Percentiles rank a stretch among this genome's conserved stretches.
Evolutionary conservation across 2,113 vertebrate species (phyloP).

Genomic region (Chaetorhynchus papuensis): DNA sequence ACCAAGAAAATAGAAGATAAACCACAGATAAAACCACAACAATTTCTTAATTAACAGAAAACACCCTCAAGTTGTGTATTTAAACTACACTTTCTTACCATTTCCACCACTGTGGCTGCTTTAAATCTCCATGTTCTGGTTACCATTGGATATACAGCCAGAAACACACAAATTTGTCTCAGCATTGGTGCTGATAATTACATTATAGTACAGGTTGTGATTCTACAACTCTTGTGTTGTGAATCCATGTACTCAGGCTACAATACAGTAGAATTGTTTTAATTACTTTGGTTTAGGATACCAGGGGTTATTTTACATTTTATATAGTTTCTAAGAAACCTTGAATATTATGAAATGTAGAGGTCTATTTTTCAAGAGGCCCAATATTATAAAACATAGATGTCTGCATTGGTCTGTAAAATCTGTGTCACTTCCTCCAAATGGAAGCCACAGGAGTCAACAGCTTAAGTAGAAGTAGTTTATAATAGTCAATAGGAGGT

Average conservation of each 20-base stretch:
- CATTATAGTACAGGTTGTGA: background rate
- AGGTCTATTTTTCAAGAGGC: background rate
- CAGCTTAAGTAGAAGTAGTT: background rate
- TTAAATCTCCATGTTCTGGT: background rate
- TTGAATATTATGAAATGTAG: background rate
- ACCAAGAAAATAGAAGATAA: background rate
- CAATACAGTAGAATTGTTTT: background rate
- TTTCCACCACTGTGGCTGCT: background rate
- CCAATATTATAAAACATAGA: background rate
- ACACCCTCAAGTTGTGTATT: background rate
- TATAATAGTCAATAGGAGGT: background rate
- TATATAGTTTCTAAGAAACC: background rate
- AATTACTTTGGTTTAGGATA: background rate
- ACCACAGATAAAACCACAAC: conserved; percentile 19
- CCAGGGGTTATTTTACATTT: background rate
- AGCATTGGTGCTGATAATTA: background rate
- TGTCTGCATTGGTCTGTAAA: background rate
- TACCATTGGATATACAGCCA: background rate
- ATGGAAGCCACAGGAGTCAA: background rate
- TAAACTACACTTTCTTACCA: background rate
- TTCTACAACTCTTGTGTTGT: background rate
- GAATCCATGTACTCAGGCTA: background rate
- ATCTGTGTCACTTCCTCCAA: background rate
- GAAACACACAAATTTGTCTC: background rate
- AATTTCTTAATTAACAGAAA: conserved; percentile 42